Conservation (phyloP, 2,797 vertebrate genomes). For the Anguilla megastoma region DNA sequence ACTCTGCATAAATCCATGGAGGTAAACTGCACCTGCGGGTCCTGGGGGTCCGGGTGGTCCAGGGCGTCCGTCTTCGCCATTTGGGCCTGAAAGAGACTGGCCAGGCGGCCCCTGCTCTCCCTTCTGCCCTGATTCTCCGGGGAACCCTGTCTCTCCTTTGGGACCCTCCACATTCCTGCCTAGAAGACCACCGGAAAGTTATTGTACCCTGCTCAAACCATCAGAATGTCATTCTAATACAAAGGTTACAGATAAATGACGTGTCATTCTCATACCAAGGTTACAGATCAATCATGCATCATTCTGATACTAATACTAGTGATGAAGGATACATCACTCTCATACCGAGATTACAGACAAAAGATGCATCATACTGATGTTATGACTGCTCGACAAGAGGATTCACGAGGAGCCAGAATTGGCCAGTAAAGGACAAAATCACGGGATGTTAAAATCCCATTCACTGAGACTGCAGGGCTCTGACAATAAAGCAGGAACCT, state of each 20-base stretch:
- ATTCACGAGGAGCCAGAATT: background rate
- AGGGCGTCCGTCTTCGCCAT: conserved; percentile 76
- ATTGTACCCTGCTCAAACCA: background rate
- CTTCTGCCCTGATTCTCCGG: conserved; percentile 83
- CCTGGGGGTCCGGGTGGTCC: conserved; percentile 82
- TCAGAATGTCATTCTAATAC: background rate
- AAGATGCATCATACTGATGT: background rate
- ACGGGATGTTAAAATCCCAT: background rate
- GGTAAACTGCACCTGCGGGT: conserved; percentile 60
- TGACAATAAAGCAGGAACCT: background rate
- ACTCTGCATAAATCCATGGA: background rate
- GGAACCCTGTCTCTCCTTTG: conserved; percentile 77
- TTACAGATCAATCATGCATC: too few relatives aligned
- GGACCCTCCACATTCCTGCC: conserved; percentile 67
- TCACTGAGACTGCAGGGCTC: background rate
- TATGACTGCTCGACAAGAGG: background rate
- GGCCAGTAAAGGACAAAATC: background rate
- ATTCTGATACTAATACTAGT: too few relatives aligned
- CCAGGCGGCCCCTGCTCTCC: conserved; percentile 85
- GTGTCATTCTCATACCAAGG: background rate
- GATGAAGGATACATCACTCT: too few relatives aligned
- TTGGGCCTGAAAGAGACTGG: conserved; percentile 74
- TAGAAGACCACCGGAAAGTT: conserved; percentile 37
- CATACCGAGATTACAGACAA: too few relatives aligned
- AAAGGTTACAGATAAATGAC: background rate